phyloP scores from a whole-genome alignment of 2,113 vertebrate species.

The Galemys pyrenaicus region DNA sequence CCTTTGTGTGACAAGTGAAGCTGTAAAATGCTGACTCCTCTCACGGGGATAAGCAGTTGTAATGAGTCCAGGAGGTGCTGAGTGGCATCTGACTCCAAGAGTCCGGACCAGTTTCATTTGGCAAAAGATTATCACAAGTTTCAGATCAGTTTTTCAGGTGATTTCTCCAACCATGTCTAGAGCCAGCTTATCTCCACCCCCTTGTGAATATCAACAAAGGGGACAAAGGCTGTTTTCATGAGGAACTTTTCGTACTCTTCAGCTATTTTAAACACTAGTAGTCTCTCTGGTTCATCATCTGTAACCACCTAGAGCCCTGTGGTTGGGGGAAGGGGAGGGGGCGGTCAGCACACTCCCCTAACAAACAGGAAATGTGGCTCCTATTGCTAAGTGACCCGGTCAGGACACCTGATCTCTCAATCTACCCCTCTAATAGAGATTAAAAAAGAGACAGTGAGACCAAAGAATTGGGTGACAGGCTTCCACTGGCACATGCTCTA shows the following conservation, averaged over 20 bases:
- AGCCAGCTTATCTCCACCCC: background rate
- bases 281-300: background rate
- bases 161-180: background rate
- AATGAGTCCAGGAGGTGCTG: background rate
- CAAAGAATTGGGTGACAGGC: background rate
- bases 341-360: background rate
- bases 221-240: slow-evolving; percentile 51
- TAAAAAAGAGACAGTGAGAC: background rate
- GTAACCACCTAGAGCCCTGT: background rate
- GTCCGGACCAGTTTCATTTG: slow-evolving; percentile 45
- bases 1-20: background rate
- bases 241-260: background rate
- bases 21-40: background rate
- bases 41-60: background rate
- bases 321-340: background rate
- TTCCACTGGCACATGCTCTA: background rate
- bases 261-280: background rate
- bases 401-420: slow-evolving; percentile 36
- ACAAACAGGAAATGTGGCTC: slow-evolving; percentile 51
- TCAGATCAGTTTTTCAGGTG: slow-evolving; percentile 27
- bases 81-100: background rate
- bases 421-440: slow-evolving; percentile 17
- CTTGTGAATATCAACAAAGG: background rate
- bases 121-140: slow-evolving; percentile 54
- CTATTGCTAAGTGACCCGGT: background rate